phyloP scores from a whole-genome alignment of 2,888 invertebrate genomes.

The Cheilosia soror region DNA sequence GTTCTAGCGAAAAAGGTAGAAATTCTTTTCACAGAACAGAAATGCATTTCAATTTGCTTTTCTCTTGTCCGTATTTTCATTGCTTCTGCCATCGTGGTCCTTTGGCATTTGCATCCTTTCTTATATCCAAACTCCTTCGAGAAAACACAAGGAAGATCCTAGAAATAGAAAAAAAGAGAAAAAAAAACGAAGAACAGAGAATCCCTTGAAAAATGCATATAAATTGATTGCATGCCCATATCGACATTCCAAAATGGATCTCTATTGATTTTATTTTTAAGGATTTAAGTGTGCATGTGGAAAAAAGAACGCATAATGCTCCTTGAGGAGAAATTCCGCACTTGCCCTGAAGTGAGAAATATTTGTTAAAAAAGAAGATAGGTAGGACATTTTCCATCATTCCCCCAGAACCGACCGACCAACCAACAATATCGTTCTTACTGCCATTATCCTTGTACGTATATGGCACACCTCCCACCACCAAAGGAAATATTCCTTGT shows the following conservation, averaged over 20 bases:
- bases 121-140: constrained; percentile 19
- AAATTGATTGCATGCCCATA: constrained; percentile 75
- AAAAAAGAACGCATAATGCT: constrained; percentile 24
- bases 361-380: constrained; percentile 40
- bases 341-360: constrained; percentile 62
- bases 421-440: constrained; percentile 54
- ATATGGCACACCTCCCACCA: background rate
- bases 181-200: constrained; percentile 9
- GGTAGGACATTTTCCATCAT: constrained; percentile 71
- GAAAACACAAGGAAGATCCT: background rate
- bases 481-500: constrained; percentile 17
- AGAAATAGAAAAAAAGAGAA: constrained; percentile 10
- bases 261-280: constrained; percentile 74
- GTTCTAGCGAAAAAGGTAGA: constrained; percentile 52
- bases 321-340: constrained; percentile 56
- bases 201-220: constrained; percentile 68
- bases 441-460: constrained; percentile 10
- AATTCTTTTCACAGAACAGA: constrained; percentile 34
- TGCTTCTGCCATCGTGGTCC: constrained; percentile 41
- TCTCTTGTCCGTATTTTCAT: constrained; percentile 29
- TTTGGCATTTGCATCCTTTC: constrained; percentile 67
- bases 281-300: constrained; percentile 54
- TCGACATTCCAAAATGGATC: constrained; percentile 74
- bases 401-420: constrained; percentile 42
- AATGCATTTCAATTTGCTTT: constrained; percentile 65